These are phyloP conservation scores for Masnerella sp. DNA, from an alignment of 2,888 invertebrate species.

Conservation along the genomic window DNA sequence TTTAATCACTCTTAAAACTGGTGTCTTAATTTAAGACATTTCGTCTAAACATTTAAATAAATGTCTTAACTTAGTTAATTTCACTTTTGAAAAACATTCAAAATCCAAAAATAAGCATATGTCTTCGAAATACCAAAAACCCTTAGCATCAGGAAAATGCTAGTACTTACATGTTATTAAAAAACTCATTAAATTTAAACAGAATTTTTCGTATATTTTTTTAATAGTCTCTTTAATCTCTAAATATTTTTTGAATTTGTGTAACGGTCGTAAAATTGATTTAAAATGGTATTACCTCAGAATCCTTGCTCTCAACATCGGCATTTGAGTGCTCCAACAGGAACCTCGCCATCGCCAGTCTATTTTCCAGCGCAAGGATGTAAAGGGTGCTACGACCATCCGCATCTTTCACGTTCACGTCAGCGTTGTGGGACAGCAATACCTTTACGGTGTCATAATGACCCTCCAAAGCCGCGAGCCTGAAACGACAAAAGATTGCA, in stretches of 20 bases:
- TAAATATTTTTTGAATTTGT: not conserved
- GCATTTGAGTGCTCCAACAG: slow-evolving; percentile 87
- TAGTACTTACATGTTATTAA: too few species aligned
- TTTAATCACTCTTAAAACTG: too few species aligned
- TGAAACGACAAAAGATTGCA: slow-evolving; percentile 68
- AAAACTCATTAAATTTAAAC: too few species aligned
- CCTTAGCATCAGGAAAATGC: too few species aligned
- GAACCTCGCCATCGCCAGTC: slow-evolving; percentile 89
- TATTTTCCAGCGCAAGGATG: slow-evolving; percentile 92
- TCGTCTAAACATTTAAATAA: too few species aligned
- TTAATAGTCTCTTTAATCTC: too few species aligned
- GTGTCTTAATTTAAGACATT: not conserved
- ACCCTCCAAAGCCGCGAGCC: slow-evolving; percentile 89
- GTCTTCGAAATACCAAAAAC: too few species aligned
- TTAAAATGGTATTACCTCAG: slow-evolving; percentile 81
- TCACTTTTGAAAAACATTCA: too few species aligned
- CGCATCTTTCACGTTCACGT: slow-evolving; percentile 92
- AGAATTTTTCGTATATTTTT: too few species aligned
- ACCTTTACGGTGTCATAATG: slow-evolving; percentile 88
- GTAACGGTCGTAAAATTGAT: slow-evolving; percentile 1
- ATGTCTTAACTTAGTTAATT: too few species aligned
- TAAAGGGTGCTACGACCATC: slow-evolving; percentile 95
- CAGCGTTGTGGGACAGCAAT: slow-evolving; percentile 86
- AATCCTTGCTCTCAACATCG: slow-evolving; percentile 91
- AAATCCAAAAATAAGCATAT: too few species aligned